These are phyloP conservation scores for Fragum fragum DNA, from an alignment of 2,888 invertebrate species.

Conservation along the genomic window DNA sequence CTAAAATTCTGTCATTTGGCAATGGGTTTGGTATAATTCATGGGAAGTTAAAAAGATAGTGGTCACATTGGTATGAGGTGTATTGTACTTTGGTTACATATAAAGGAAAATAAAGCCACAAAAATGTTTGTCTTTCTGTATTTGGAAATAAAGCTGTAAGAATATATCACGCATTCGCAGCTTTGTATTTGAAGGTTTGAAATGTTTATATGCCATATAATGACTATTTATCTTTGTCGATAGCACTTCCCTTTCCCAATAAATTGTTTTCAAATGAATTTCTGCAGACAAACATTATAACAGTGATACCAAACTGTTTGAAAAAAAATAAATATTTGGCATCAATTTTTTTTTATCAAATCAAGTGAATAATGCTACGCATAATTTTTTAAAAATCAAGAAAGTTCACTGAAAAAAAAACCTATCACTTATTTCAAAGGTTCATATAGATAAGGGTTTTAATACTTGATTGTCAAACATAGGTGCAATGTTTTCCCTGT, in stretches of 20 bases:
- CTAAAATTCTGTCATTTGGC: too few species aligned
- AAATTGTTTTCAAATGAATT: neutral
- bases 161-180: conserved; percentile 20
- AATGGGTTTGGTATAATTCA: conserved; percentile 4
- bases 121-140: conserved; percentile 26
- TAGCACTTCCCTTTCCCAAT: neutral
- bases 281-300: too few species aligned
- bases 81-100: conserved; percentile 1
- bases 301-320: too few species aligned
- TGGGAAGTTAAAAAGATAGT: neutral
- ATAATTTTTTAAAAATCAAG: too few species aligned
- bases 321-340: too few species aligned
- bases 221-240: conserved; percentile 1
- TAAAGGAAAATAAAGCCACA: conserved; percentile 14
- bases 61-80: neutral
- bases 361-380: too few species aligned
- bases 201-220: conserved; percentile 20
- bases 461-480: conserved; percentile 6
- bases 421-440: too few species aligned
- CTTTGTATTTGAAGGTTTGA: conserved; percentile 12
- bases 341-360: too few species aligned
- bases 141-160: conserved; percentile 22
- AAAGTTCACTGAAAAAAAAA: too few species aligned
- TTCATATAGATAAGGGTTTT: neutral
- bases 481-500: neutral